Percentiles rank a stretch among this genome's conserved stretches.
These are phyloP conservation scores for Odobenus rosmarus DNA, from an alignment of 2,113 vertebrate genomes.

Conservation along the genomic window DNA sequence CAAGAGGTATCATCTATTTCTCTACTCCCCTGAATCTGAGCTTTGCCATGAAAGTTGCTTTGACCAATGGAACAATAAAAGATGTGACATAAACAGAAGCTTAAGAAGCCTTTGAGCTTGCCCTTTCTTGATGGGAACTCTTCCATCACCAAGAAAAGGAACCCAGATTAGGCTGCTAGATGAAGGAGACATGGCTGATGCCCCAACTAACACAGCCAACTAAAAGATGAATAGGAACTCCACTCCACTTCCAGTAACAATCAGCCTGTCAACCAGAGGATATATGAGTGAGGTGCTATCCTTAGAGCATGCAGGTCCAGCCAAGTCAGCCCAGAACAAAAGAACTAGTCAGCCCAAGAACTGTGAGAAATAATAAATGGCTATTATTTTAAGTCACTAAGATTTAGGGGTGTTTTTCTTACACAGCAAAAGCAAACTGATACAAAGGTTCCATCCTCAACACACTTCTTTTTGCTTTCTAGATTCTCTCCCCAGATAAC, in stretches of 20 bases:
- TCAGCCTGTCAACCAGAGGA: background rate
- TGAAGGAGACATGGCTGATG: background rate
- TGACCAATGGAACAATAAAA: background rate
- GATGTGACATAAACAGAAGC: background rate
- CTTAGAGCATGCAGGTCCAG: background rate
- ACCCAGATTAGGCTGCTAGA: background rate
- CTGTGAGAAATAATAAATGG: background rate
- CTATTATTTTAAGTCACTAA: background rate
- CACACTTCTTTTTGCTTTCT: background rate
- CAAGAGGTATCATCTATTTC: background rate
- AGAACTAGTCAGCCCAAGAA: background rate
- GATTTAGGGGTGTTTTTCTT: background rate
- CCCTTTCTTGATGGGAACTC: background rate
- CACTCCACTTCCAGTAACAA: background rate
- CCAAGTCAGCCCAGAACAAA: background rate
- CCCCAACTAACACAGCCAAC: background rate
- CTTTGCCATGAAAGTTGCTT: background rate
- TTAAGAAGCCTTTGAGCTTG: background rate
- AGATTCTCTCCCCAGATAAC: background rate
- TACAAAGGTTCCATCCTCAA: background rate
- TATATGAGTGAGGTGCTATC: background rate
- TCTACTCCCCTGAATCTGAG: background rate
- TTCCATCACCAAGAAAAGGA: background rate
- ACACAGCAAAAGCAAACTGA: slow-evolving; percentile 36
- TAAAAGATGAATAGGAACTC: background rate